Evolutionary conservation across 1,140 invertebrate genomes (phyloP).

Genomic region (Bathynomus jamesi): DNA sequence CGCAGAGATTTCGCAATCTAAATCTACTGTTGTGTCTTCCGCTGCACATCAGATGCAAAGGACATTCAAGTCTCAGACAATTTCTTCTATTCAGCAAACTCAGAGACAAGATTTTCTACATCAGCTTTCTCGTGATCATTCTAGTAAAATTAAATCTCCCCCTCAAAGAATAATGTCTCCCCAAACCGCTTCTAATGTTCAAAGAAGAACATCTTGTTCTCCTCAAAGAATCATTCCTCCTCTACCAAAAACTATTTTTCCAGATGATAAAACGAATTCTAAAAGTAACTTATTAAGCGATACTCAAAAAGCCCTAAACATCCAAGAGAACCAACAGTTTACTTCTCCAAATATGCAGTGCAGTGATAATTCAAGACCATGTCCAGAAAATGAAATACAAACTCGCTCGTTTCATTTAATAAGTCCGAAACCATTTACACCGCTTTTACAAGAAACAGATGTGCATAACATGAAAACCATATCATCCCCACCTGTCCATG

Average conservation of each 20-base stretch:
- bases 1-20: not conserved
- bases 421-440: not conserved
- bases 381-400: not conserved
- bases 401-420: not conserved
- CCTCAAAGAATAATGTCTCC: not conserved
- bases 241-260: not conserved
- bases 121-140: not conserved
- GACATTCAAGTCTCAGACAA: not conserved
- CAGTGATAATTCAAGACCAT: not conserved
- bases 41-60: not conserved
- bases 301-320: not conserved
- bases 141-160: slow-evolving; percentile 1
- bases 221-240: not conserved
- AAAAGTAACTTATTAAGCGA: not conserved
- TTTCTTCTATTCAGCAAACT: not conserved
- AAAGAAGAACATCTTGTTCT: not conserved
- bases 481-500: not conserved
- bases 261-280: not conserved
- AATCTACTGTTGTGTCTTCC: not conserved
- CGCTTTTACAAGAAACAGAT: not conserved
- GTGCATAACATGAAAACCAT: not conserved
- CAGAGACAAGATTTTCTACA: too few species aligned
- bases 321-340: not conserved
- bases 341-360: not conserved
- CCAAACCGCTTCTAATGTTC: not conserved